Conservation (phyloP, 2,797 vertebrate species). For the Vipera ursinii region DNA sequence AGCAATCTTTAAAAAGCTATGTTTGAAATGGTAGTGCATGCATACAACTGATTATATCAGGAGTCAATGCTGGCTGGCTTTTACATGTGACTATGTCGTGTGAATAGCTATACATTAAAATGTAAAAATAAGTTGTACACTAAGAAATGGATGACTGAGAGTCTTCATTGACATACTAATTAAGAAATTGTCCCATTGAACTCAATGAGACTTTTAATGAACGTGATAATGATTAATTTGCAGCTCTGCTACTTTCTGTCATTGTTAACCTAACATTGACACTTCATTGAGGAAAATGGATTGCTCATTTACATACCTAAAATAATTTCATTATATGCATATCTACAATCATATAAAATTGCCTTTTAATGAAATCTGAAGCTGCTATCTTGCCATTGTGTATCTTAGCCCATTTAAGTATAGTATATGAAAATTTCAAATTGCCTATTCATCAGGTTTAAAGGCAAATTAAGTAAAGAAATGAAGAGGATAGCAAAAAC, state of each 20-base stretch:
- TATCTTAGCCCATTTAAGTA: not conserved
- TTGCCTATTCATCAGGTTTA: conserved; percentile 15
- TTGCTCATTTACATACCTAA: conserved; percentile 15
- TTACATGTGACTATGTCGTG: not conserved
- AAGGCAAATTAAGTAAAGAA: not conserved
- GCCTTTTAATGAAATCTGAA: conserved; percentile 15
- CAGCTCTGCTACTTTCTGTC: not conserved
- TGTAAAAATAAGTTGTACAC: not conserved
- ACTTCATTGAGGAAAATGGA: not conserved
- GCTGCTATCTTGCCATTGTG: not conserved
- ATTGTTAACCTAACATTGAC: conserved; percentile 9
- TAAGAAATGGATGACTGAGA: not conserved
- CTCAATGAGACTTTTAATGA: not conserved
- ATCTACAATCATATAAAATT: conserved; percentile 29
- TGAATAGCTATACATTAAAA: not conserved
- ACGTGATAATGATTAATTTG: not conserved
- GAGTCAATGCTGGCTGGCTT: not conserved
- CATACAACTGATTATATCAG: not conserved
- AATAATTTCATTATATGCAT: conserved; percentile 32
- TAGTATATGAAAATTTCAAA: conserved; percentile 17
- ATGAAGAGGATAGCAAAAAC: not conserved
- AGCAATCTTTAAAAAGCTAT: not conserved
- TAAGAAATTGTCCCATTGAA: not conserved
- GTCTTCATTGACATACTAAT: not conserved
- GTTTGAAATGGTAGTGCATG: not conserved